These are phyloP conservation scores for Blastobasis adustella DNA, from an alignment of 2,888 invertebrate genomes.

Conservation along the genomic window DNA sequence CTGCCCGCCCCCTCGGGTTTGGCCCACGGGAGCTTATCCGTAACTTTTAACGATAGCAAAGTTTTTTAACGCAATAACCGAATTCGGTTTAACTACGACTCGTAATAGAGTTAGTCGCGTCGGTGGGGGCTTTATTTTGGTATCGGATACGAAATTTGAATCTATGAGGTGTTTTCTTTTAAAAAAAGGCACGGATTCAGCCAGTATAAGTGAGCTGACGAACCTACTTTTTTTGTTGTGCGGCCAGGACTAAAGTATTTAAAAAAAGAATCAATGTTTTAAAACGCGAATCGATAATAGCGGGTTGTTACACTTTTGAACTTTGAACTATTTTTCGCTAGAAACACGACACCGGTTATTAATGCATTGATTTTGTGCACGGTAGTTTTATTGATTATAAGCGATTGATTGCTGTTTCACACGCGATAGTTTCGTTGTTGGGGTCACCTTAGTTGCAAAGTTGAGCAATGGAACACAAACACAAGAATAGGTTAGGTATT, in stretches of 20 bases:
- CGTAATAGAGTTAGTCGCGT: slow-evolving; percentile 50
- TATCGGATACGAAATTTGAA: background rate
- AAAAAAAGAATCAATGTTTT: no score
- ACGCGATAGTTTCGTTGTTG: slow-evolving; percentile 37
- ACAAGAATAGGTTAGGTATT: no score
- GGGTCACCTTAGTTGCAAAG: slow-evolving; percentile 20
- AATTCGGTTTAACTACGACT: slow-evolving; percentile 55
- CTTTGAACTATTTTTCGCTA: slow-evolving; percentile 35
- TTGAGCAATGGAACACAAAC: no score
- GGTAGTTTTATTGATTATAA: slow-evolving; percentile 61
- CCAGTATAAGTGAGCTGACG: slow-evolving; percentile 13
- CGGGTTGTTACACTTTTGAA: slow-evolving; percentile 15
- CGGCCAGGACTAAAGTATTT: no score
- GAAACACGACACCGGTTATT: slow-evolving; percentile 37
- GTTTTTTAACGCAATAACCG: slow-evolving; percentile 72
- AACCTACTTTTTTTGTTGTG: background rate
- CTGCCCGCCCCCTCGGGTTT: slow-evolving; percentile 8
- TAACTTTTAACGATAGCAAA: slow-evolving; percentile 71
- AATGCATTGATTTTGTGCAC: slow-evolving; percentile 64
- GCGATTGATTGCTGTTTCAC: slow-evolving; percentile 53
- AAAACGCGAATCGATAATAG: no score
- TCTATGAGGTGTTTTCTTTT: background rate
- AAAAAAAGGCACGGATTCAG: background rate
- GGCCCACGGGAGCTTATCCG: slow-evolving; percentile 55
- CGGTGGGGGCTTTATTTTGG: slow-evolving; percentile 24